Percentiles rank a stretch among this genome's conserved stretches.
Evolutionary conservation across 2,888 invertebrate genomes (phyloP).

Genomic region (Sphaeridia pumilis): DNA sequence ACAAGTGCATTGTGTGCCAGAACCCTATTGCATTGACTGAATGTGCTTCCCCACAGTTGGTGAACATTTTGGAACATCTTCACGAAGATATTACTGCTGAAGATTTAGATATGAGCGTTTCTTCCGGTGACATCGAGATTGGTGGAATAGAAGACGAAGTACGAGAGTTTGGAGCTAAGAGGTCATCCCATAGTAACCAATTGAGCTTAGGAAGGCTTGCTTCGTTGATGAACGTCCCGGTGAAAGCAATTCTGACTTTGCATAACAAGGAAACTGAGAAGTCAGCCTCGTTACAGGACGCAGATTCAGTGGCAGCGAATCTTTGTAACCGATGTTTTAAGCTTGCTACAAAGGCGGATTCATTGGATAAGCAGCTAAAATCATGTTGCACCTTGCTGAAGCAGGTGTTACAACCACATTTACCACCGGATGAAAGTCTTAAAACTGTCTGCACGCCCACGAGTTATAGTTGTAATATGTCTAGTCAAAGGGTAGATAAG

Average conservation of each 20-base stretch:
- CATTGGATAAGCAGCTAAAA: slow-evolving; percentile 25
- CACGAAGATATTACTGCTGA: slow-evolving; percentile 28
- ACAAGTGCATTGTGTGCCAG: slow-evolving; percentile 21
- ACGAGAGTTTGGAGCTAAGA: slow-evolving; percentile 9
- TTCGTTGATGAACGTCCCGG: slow-evolving; percentile 16
- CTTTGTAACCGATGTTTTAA: slow-evolving; percentile 28
- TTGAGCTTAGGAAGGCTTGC: slow-evolving; percentile 17
- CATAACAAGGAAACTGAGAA: not conserved
- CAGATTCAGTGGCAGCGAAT: not conserved
- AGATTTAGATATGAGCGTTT: slow-evolving; percentile 31
- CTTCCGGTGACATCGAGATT: slow-evolving; percentile 35
- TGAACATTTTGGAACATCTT: slow-evolving; percentile 25
- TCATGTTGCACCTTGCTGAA: slow-evolving; percentile 13
- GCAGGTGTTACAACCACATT: slow-evolving; percentile 9
- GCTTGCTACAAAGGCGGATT: slow-evolving; percentile 21
- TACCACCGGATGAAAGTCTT: too few species aligned
- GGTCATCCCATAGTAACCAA: slow-evolving; percentile 2
- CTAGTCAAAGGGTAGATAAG: too few species aligned
- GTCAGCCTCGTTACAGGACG: not conserved
- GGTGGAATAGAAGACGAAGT: slow-evolving; percentile 34
- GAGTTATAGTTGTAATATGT: too few species aligned
- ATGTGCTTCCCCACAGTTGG: slow-evolving; percentile 19
- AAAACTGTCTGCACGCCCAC: too few species aligned
- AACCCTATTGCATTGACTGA: slow-evolving; percentile 12
- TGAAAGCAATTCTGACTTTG: not conserved